phyloP scores from a whole-genome alignment of 2,888 invertebrate species.

The Drosophila anomalipes region DNA sequence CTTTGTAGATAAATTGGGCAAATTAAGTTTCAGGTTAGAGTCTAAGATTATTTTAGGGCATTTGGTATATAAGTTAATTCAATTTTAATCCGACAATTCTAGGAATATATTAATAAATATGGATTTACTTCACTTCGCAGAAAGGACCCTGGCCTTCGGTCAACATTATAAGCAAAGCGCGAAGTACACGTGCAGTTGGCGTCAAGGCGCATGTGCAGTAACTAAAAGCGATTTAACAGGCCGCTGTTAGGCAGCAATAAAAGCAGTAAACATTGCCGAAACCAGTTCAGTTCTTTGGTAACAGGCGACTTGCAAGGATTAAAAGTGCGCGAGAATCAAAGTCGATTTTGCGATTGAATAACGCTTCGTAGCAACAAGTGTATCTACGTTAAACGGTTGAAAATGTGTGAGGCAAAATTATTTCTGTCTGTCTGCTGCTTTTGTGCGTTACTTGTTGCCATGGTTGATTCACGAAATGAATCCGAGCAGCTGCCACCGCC shows the following conservation, averaged over 20 bases:
- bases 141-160: slow-evolving; percentile 1
- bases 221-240: slow-evolving; percentile 46
- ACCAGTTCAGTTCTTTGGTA: slow-evolving; percentile 46
- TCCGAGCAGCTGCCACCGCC: slow-evolving; percentile 24
- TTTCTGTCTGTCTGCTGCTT: slow-evolving; percentile 12
- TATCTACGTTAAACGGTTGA: slow-evolving; percentile 1
- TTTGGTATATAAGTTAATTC: background rate
- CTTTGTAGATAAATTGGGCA: background rate
- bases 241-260: slow-evolving; percentile 31
- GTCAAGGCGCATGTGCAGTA: slow-evolving; percentile 51
- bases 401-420: slow-evolving; percentile 16
- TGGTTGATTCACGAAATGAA: slow-evolving; percentile 36
- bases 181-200: slow-evolving; percentile 38
- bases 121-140: background rate
- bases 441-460: slow-evolving; percentile 20
- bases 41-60: background rate
- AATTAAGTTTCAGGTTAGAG: background rate
- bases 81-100: background rate
- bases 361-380: slow-evolving; percentile 64
- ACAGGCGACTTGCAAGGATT: slow-evolving; percentile 35
- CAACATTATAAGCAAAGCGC: slow-evolving; percentile 45
- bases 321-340: background rate
- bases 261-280: slow-evolving; percentile 11
- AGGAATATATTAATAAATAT: background rate
- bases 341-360: background rate